Evolutionary conservation across 2,888 invertebrate genomes (phyloP), one percentile per base, ranked within the genome.

Genomic region (Xanthia togata): DNA sequence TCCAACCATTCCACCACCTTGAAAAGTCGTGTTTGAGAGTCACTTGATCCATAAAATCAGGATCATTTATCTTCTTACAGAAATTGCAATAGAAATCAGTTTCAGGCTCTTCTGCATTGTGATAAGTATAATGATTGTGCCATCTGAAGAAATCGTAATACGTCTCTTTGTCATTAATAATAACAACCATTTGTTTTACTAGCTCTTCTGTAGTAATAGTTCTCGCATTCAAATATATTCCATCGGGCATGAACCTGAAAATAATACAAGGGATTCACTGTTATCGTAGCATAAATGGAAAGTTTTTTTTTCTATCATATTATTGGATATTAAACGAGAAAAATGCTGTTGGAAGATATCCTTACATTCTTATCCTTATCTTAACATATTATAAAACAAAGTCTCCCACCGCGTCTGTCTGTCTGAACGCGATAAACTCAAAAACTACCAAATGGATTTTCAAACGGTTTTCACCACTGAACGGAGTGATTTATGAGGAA

Each of bases 101-200:
- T 14, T 89, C 87, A 0, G 83, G 64, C 0, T 65, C 63, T 6
- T 82, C 68, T 41, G 75, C 64, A 31, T 73, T 23, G 53, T 90
- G 85, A 73, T 88, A 92, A 0, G 87, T 86, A 50, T 91, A 93
- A 73, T 92, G 87, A 60, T 90, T 91, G 70, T 81, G 88, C 92
- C 92, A 93, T 71, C 83, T 90, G 74, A 92, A 92, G 63, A 82
- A 91, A 23, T 88, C 74, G 31, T 85, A 69, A 63, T 92, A 92
- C 53, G 72, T 83, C 0, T 84, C 71, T 12, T 82, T 85, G 41
- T 91, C 47, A 4, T 82, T 79, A 0, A 90, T 89, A 12, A 89
- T 73, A 14, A 87, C 79, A 8, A 87, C 79, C 87, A 93, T 92
- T 77, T 83, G 62, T 26, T 67, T 70, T 0, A 82, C 90, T 17